phyloP scores from a whole-genome alignment of 2,888 invertebrate genomes.

The Melinaea marsaeus region DNA sequence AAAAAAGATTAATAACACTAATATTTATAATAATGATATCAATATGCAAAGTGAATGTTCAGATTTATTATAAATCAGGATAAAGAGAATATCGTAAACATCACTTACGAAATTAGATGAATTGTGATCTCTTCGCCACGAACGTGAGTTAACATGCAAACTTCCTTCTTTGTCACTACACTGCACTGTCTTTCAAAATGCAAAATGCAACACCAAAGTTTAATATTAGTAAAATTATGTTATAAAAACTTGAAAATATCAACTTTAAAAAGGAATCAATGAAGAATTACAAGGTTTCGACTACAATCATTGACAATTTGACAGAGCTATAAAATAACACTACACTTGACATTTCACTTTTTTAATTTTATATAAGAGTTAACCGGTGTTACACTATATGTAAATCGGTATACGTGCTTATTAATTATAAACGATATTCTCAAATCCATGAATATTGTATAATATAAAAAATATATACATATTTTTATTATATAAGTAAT shows the following conservation, averaged over 20 bases:
- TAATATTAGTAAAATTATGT: not conserved
- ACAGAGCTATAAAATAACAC: slow-evolving; percentile 1
- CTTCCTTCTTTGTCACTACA: slow-evolving; percentile 13
- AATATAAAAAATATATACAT: too few relatives aligned
- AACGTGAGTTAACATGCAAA: slow-evolving; percentile 16
- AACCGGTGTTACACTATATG: not conserved
- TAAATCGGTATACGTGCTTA: not conserved
- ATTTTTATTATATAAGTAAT: too few relatives aligned
- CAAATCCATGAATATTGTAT: too few relatives aligned
- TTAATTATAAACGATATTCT: too few relatives aligned
- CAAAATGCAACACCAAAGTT: slow-evolving; percentile 10
- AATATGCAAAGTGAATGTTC: not conserved
- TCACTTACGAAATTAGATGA: slow-evolving; percentile 33
- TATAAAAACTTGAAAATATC: not conserved
- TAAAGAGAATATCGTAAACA: slow-evolving; percentile 7
- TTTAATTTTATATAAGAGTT: not conserved
- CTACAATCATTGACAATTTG: not conserved
- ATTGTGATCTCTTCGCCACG: slow-evolving; percentile 28
- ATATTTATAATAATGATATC: too few relatives aligned
- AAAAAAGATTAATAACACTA: too few relatives aligned
- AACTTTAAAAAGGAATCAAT: not conserved
- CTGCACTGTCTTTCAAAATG: slow-evolving; percentile 12
- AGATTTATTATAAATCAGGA: not conserved
- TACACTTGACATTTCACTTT: slow-evolving; percentile 4
- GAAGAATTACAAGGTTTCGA: not conserved